Conservation (phyloP, 2,113 vertebrate species). For the Scartelaos histophorus region DNA sequence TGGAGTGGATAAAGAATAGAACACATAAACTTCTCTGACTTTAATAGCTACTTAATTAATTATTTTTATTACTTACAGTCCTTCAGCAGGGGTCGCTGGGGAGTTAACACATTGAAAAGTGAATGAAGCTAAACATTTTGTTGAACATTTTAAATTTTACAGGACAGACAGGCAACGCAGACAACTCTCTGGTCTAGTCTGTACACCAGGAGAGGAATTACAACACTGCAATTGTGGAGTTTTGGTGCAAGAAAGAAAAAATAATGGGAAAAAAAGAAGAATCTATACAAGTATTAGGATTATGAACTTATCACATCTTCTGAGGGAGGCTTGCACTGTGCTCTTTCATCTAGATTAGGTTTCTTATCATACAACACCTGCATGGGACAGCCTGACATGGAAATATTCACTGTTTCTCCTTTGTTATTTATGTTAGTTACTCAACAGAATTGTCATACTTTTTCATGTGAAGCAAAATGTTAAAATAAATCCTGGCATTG, state of each 20-base stretch:
- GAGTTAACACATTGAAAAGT: no score
- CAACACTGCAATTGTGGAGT: no score
- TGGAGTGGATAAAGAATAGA: neutral
- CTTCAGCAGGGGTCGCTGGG: neutral
- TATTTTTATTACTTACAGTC: neutral
- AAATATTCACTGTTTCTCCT: conserved; percentile 48
- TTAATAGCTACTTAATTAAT: no score
- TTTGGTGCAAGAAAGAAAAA: no score
- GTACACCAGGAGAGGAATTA: no score
- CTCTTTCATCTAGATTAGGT: conserved; percentile 65
- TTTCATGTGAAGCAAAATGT: neutral
- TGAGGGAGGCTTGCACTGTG: conserved; percentile 64
- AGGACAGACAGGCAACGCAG: no score
- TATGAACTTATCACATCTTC: conserved; percentile 71
- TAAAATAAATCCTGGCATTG: no score
- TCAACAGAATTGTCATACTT: neutral
- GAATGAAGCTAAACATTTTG: no score
- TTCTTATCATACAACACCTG: conserved; percentile 74
- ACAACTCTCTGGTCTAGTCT: no score
- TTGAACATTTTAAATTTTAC: no score
- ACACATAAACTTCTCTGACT: neutral
- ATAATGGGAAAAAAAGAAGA: no score
- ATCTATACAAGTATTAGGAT: conserved; percentile 60
- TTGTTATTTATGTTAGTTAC: neutral
- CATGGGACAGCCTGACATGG: conserved; percentile 67